phyloP scores from a whole-genome alignment of 2,888 invertebrate species.

The Baronia brevicornis region DNA sequence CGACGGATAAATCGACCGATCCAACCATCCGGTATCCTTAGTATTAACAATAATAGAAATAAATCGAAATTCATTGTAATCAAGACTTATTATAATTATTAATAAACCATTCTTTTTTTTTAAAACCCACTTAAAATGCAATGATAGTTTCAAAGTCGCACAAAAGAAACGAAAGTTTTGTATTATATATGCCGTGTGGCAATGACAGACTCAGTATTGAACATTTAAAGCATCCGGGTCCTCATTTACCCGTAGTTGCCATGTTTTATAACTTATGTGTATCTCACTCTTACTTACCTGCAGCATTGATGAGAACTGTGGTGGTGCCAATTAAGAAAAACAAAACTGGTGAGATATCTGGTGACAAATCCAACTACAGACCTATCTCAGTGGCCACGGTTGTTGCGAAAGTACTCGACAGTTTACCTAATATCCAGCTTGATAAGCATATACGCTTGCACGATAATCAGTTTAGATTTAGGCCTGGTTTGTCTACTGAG shows the following conservation, averaged over 20 bases:
- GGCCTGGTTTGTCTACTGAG: constrained; percentile 18
- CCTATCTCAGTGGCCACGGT: constrained; percentile 23
- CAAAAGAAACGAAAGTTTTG: too few relatives aligned
- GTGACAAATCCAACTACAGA: constrained; percentile 7
- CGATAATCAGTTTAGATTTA: constrained; percentile 24
- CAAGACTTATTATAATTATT: too few relatives aligned
- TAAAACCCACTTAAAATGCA: too few relatives aligned
- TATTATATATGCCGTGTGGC: too few relatives aligned
- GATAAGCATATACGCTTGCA: constrained; percentile 16
- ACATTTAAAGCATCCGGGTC: constrained; percentile 12
- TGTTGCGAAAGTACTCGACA: constrained; percentile 17
- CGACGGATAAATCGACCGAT: too few relatives aligned
- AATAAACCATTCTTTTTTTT: too few relatives aligned
- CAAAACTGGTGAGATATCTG: not conserved
- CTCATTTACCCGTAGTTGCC: constrained; percentile 10
- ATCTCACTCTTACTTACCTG: constrained; percentile 14
- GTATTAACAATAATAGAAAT: too few relatives aligned
- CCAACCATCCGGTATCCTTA: too few relatives aligned
- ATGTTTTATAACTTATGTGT: constrained; percentile 14
- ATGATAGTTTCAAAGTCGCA: too few relatives aligned
- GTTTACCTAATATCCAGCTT: too few relatives aligned
- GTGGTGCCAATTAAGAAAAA: constrained; percentile 5
- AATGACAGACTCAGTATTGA: constrained; percentile 18
- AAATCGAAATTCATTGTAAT: too few relatives aligned
- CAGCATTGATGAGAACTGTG: constrained; percentile 11